Base-by-base conservation (phyloP, 2,113 vertebrate species). In the Mastomys coucha region DNA sequence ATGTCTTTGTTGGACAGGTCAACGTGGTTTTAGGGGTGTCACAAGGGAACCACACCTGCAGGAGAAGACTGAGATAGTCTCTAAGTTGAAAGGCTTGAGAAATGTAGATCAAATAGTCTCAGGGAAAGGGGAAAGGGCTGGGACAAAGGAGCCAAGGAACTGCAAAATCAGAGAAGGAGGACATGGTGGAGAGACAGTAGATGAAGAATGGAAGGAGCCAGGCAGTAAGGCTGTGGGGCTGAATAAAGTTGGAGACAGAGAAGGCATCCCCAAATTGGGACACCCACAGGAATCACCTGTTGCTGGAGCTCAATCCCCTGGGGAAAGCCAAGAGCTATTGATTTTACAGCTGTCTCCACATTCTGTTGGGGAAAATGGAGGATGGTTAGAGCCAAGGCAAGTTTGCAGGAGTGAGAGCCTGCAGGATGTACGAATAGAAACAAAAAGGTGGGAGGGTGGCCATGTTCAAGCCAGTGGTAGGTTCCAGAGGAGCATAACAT, bases 1-100 rank as follows among this genome's bases (percentile, higher is more conserved):
- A 0, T 2, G 7, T 4, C 1, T 20, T 42, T 1, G 22, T 17
- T 39, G 33, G 2, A 24, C 3, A 80, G n/a, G 13, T 10, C 1
- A 1, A 70, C 11, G 2, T 31, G 17, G 85, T 69, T 58, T 39
- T 31, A 0, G 7, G 26, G n/a, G 14, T 0, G 7, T 65, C 4
- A 36, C 4, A 8, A 8, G 26, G 7, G 28, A 88, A 24, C 31
- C 56, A 20, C 7, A 49, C 2, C 31, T 4, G 0, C 36, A 2
- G 17, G 0, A 2, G 36, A 42, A 22, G 39, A 16, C 73, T 10
- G n/a, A 14, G 51, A 13, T 10, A 26, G 14, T 67, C 65, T 63
- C 26, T 33, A 22, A 12, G 33, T 20, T 49, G 33, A n/a, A 77
- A 31, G 36, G n/a, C 6, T 1, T 2, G 12, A 53, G 65, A 56